phyloP scores from a whole-genome alignment of 1,140 invertebrate species.

The Temnothorax curvispinosus region DNA sequence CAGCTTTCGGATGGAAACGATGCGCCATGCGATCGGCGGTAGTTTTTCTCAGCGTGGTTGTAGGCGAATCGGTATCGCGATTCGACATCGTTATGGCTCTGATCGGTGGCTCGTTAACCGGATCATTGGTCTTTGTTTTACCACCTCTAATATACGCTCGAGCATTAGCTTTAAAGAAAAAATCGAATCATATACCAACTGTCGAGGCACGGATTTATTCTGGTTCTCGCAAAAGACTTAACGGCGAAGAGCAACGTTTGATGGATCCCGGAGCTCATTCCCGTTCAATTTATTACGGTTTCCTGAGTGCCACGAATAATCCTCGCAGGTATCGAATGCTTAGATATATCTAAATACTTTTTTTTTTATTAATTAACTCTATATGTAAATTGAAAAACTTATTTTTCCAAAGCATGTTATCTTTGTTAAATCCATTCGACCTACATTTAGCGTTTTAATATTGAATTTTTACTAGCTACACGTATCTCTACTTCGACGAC shows the following conservation, averaged over 20 bases:
- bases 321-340: slow-evolving; percentile 18
- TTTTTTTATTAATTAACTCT: neutral
- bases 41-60: slow-evolving; percentile 90
- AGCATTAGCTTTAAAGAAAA: slow-evolving; percentile 79
- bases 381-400: neutral
- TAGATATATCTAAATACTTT: neutral
- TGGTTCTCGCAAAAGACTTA: slow-evolving; percentile 70
- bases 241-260: slow-evolving; percentile 59
- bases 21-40: slow-evolving; percentile 90
- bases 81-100: slow-evolving; percentile 96
- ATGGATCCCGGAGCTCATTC: slow-evolving; percentile 80
- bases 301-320: slow-evolving; percentile 46
- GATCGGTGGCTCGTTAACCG: slow-evolving; percentile 93
- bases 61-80: slow-evolving; percentile 93
- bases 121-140: slow-evolving; percentile 93
- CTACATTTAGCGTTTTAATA: neutral
- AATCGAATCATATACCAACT: slow-evolving; percentile 1
- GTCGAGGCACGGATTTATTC: slow-evolving; percentile 71
- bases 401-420: neutral
- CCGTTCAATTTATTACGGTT: slow-evolving; percentile 71
- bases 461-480: slow-evolving; percentile 69
- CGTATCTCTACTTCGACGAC: slow-evolving; percentile 80
- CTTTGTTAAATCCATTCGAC: neutral
- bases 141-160: slow-evolving; percentile 92
- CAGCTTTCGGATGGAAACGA: slow-evolving; percentile 93